Conservation (phyloP, 2,113 vertebrate genomes). For the Microcebus griseorufus region DNA sequence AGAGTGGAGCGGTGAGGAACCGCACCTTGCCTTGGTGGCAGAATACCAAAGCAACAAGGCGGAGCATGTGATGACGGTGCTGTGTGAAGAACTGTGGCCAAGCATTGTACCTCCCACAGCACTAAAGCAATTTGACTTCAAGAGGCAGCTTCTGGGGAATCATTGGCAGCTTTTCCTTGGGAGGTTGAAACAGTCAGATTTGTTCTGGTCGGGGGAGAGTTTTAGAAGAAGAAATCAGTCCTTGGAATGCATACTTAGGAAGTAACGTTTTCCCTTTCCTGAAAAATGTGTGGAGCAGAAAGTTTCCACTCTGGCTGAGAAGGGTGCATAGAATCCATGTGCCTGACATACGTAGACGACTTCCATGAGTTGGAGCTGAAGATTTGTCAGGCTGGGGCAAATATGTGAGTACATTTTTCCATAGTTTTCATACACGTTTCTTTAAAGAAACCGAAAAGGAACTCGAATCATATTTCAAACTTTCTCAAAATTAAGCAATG, state of each 20-base stretch:
- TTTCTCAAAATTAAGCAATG: neutral
- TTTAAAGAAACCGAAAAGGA: neutral
- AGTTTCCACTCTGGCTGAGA: rapidly evolving
- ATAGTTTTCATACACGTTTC: neutral
- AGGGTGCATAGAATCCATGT: rapidly evolving
- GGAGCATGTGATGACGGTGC: neutral
- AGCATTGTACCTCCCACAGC: too few relatives aligned
- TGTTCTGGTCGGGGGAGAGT: too few relatives aligned
- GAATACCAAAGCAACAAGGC: neutral
- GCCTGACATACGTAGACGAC: neutral
- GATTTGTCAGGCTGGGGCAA: rapidly evolving
- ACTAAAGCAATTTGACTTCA: neutral
- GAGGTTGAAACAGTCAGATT: neutral
- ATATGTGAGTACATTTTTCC: neutral
- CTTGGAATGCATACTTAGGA: neutral
- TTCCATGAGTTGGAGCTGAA: neutral
- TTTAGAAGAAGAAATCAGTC: neutral
- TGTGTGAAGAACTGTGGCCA: neutral
- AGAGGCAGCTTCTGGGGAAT: neutral
- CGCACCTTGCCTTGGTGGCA: neutral
- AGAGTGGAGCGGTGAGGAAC: neutral
- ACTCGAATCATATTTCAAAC: neutral
- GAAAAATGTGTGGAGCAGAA: neutral
- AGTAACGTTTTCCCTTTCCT: neutral
- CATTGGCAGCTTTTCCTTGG: too few relatives aligned